phyloP scores from a whole-genome alignment of 2,888 invertebrate genomes.

The Chaetogeoica ovagalla region DNA sequence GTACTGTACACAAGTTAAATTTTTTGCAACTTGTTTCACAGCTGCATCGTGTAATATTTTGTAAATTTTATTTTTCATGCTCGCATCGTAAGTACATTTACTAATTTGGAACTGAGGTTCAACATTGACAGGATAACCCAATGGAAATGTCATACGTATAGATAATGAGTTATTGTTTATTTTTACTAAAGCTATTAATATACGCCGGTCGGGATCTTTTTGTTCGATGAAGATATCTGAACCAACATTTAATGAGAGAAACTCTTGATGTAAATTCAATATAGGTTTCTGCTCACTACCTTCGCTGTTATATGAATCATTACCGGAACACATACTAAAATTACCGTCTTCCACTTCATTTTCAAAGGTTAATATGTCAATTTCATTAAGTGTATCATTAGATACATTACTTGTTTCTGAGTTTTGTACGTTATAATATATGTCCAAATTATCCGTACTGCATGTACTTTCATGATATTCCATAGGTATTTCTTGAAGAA shows the following conservation, averaged over 20 bases:
- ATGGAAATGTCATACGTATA: conserved; percentile 36
- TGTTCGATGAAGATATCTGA: conserved; percentile 48
- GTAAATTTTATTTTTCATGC: conserved; percentile 68
- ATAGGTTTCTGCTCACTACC: background rate
- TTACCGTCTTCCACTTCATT: conserved; percentile 11
- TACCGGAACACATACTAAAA: conserved; percentile 30
- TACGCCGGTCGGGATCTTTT: conserved; percentile 47
- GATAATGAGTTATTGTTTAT: conserved; percentile 33
- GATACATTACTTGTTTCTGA: conserved; percentile 31
- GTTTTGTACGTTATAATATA: background rate
- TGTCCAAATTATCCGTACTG: conserved; percentile 24
- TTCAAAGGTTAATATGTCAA: conserved; percentile 20
- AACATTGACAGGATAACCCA: conserved; percentile 31
- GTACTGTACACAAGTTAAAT: conserved; percentile 83
- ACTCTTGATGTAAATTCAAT: conserved; percentile 46
- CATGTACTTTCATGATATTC: conserved; percentile 15
- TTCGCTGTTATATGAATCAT: conserved; percentile 38
- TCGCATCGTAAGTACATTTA: conserved; percentile 57
- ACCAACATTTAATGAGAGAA: conserved; percentile 34
- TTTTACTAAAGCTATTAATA: conserved; percentile 43
- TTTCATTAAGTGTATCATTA: conserved; percentile 17
- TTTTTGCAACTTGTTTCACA: conserved; percentile 79
- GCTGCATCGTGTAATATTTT: conserved; percentile 62
- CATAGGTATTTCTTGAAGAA: conserved; percentile 70
- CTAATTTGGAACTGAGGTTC: conserved; percentile 43